phyloP scores from a whole-genome alignment of 1,140 invertebrate species.

The Pentalonia nigronervosa region DNA sequence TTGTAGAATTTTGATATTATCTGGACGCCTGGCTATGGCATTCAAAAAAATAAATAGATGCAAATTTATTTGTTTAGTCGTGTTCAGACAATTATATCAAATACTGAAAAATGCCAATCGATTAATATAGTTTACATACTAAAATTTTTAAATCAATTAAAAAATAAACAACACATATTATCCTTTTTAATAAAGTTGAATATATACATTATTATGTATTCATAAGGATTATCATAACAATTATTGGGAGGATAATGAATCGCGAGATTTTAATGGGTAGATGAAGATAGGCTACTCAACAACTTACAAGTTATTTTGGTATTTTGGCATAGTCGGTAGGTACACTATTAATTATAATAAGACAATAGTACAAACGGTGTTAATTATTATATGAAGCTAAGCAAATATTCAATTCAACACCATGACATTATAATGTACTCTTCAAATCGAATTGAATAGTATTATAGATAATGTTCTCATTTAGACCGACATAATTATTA shows the following conservation, averaged over 20 bases:
- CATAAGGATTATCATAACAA: background rate
- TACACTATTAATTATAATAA: slow-evolving; percentile 1
- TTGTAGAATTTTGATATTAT: too few relatives aligned
- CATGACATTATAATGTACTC: background rate
- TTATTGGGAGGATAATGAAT: background rate
- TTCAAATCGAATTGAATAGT: background rate
- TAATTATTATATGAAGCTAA: background rate
- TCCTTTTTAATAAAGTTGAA: background rate
- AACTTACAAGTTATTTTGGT: background rate
- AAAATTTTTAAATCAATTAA: background rate
- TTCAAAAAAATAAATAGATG: background rate
- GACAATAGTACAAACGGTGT: background rate
- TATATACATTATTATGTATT: background rate
- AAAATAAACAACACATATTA: background rate
- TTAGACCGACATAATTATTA: background rate
- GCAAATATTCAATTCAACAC: background rate
- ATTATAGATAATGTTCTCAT: background rate
- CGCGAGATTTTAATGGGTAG: background rate
- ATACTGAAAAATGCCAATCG: background rate
- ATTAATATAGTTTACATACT: background rate
- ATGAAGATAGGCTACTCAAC: background rate
- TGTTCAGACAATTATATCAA: background rate
- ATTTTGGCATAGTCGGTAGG: background rate
- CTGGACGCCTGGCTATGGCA: background rate
- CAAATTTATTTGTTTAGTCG: background rate